Evolutionary conservation across 2,113 vertebrate species (phyloP), one percentile per base, ranked within the genome.

Genomic region (Apodemus sylvaticus): DNA sequence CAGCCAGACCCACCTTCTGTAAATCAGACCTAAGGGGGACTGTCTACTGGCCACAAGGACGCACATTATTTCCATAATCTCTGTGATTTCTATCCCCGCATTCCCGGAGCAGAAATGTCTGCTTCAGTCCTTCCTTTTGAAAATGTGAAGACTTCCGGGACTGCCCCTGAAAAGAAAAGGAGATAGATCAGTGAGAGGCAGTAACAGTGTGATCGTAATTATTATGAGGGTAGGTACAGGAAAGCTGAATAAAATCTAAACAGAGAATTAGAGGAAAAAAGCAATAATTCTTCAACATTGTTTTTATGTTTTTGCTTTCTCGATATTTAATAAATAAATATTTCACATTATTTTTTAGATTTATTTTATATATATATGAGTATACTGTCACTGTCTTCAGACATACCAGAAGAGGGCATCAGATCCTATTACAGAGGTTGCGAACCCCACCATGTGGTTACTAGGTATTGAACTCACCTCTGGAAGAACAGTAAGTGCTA

Each of bases 1-100:
- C 31, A 98, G 81, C 31, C 93, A 95, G 89, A 96, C 91, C 60
- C n/a, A 97, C 96, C 96, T 97, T 94, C 60, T 86, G 29, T 10
- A 95, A 92, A 70, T 90, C 71, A 96, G 78, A 76, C 55, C 77
- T 94, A 53, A 36, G 92, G 48, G 14, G 93, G 64, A 95, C 1
- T 86, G 81, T 24, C 82, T 94, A 88, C 22, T 93, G 97, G 88
- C 71, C 79, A 70, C 85, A 94, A 74, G 60, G 48, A 22, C 2
- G 31, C 51, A 86, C 89, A 90, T 66, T 55, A 71, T 78, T 71
- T 93, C 79, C 81, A 12, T 76, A 62, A 58, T 93, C 81, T 89
- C 91, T 86, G 71, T 81, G 91, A 36, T 51, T 93, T 96, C 86
- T 93, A 88, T 89, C n/a, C 29, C 68, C 91, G 68, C 31, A 66